Evolutionary conservation across 2,113 vertebrate species (phyloP).

Genomic region (Pantherophis guttatus): DNA sequence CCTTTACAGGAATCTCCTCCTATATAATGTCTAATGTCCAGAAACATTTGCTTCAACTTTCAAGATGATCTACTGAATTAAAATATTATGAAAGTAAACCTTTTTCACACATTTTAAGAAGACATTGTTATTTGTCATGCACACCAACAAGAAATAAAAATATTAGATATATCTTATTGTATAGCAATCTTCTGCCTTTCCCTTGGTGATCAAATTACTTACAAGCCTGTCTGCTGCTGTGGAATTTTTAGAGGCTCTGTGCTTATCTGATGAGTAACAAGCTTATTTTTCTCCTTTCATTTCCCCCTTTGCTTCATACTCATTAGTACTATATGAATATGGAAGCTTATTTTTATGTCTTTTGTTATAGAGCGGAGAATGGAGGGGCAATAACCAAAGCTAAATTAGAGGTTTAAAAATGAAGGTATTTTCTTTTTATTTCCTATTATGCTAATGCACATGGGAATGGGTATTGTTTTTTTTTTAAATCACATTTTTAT

Average conservation of each 20-base stretch:
- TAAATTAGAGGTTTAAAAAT: background rate
- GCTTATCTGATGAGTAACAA: background rate
- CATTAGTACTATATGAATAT: background rate
- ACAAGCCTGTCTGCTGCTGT: background rate
- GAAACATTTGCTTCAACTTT: background rate
- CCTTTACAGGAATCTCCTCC: background rate
- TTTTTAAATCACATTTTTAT: background rate
- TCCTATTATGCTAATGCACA: background rate
- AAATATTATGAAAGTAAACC: background rate
- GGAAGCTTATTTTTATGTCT: background rate
- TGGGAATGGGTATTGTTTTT: background rate
- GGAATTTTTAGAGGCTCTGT: background rate
- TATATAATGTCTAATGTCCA: background rate
- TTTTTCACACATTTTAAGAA: background rate
- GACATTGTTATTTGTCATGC: background rate
- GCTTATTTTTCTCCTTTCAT: background rate
- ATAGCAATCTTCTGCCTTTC: background rate
- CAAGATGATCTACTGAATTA: background rate
- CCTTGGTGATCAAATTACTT: background rate
- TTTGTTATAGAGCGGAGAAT: background rate
- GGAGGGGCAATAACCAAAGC: background rate
- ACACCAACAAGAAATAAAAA: background rate
- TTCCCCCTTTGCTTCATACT: background rate
- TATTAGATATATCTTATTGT: background rate
- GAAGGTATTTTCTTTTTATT: background rate